Percentiles rank a stretch among this genome's conserved stretches.
Conservation (phyloP, 2,113 vertebrate species). For the Zeus faber region DNA sequence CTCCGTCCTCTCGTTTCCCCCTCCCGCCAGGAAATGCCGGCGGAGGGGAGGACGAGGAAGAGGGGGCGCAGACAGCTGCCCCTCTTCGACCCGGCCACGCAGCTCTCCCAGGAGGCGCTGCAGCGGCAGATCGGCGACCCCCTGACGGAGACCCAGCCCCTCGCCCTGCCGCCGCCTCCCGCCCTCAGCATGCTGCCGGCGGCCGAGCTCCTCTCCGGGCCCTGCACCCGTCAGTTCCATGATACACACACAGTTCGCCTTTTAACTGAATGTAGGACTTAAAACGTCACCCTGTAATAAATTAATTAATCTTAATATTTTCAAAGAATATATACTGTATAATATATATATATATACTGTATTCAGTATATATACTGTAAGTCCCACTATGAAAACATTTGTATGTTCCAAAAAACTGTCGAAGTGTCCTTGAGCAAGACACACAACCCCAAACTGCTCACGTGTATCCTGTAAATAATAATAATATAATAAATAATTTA, state of each 20-base stretch:
- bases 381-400: neutral
- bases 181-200: conserved; percentile 22
- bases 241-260: neutral
- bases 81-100: conserved; percentile 66
- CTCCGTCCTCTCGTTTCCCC: neutral
- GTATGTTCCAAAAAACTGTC: neutral
- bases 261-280: neutral
- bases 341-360: neutral
- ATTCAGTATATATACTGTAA: neutral
- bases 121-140: conserved; percentile 43
- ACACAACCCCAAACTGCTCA: too few relatives aligned
- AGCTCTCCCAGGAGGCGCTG: conserved; percentile 53
- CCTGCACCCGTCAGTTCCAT: conserved; percentile 65
- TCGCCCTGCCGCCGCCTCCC: neutral
- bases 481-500: too few relatives aligned
- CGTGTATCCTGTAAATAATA: too few relatives aligned
- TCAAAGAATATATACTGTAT: neutral
- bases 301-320: too few relatives aligned
- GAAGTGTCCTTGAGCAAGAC: too few relatives aligned
- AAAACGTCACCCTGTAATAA: neutral
- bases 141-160: conserved; percentile 35
- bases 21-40: conserved; percentile 20
- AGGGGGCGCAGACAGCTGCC: conserved; percentile 61
- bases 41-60: conserved; percentile 22
- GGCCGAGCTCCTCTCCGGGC: conserved; percentile 49